Percentiles rank a stretch among this genome's conserved stretches.
Conservation (phyloP, 2,113 vertebrate species). For the Glaucidium brasilianum region DNA sequence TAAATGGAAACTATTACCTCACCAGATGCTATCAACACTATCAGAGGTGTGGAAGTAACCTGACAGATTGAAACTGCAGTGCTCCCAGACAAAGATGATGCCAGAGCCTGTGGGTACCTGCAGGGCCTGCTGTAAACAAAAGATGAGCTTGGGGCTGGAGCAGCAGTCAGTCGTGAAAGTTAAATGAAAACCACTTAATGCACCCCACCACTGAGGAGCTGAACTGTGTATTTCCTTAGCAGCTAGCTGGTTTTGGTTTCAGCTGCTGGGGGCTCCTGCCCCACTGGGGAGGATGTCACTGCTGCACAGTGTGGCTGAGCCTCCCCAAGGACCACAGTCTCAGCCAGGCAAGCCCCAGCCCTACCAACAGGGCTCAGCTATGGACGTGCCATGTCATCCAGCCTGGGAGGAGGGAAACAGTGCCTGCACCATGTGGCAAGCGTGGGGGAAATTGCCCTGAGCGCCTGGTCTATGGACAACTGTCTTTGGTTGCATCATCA, state of each 20-base stretch:
- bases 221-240: neutral
- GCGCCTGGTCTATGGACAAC: too few species aligned
- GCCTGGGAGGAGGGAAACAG: neutral
- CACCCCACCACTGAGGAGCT: neutral
- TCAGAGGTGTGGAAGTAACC: neutral
- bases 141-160: neutral
- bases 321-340: neutral
- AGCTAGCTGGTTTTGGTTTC: neutral
- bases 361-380: neutral
- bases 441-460: neutral
- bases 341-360: neutral
- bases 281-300: neutral
- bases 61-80: neutral
- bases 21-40: slow-evolving; percentile 9
- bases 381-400: neutral
- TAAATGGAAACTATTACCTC: slow-evolving; percentile 52
- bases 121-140: neutral
- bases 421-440: neutral
- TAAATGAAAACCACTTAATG: neutral
- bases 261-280: neutral
- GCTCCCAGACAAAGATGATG: neutral
- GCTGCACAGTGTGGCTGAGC: rapidly evolving
- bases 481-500: neutral
- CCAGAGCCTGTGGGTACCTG: neutral
- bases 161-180: neutral